Evolutionary conservation across 2,888 invertebrate species (phyloP), one percentile per base, ranked within the genome.

Genomic region (Drosophila acutilabella): DNA sequence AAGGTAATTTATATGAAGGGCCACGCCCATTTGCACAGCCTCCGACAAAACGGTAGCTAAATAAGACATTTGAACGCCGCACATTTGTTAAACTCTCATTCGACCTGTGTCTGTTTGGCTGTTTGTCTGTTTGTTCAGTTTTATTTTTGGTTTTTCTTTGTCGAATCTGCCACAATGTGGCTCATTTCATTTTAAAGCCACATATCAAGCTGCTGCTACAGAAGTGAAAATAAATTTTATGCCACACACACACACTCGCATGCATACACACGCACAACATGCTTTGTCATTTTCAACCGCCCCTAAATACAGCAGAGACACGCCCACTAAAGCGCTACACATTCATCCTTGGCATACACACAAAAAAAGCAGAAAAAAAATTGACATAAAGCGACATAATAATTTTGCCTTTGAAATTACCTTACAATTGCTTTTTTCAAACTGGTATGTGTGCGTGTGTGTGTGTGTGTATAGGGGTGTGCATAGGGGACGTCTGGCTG

Each of bases 401-500:
- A 84, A 88, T 87, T 88, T 87, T 74, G 77, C 70, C 76, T 88
- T 81, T 79, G 80, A 87, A 87, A 87, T 87, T 88, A 84, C 82
- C 89, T 79, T 81, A 81, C 79, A 87, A 86, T 88, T 86, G 84
- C 76, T 86, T 74, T 67, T 69, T 67, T 62, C 11, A 10, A n/a
- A 18, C 4, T 30, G 30, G 30, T 30, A n/a, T 42, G 16, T 44
- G 16, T 45, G 16, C 40, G 38, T 7, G 14, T 61, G 56, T 53
- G 70, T 23, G 20, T 42, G 30, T 30, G 16, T 33, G 26, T 30
- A 1, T 20, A 4, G 18, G 30, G 4, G 30, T 16, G 26, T 52
- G 41, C 6, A 1, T 20, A 8, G 18, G 30, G 18, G 2, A n/a
- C n/a, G 26, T 52, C 36, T 53, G 16, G 44, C 18, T 33, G 47